These are phyloP conservation scores for Andrena praecox DNA, from an alignment of 2,888 invertebrate genomes.

Conservation along the genomic window DNA sequence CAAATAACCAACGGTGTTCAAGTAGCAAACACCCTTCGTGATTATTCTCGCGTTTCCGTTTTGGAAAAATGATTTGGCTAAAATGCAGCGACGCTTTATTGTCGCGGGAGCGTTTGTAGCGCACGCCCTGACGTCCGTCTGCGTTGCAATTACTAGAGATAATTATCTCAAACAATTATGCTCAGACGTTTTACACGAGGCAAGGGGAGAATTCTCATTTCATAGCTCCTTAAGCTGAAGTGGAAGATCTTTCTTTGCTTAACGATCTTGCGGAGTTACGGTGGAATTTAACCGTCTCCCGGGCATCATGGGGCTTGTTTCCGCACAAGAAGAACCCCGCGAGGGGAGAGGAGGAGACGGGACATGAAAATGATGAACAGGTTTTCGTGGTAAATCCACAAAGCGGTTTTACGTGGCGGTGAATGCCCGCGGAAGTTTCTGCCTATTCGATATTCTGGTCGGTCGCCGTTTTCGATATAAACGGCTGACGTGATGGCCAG, in stretches of 20 bases:
- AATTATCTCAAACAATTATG: constrained; percentile 65
- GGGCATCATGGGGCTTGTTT: constrained; percentile 19
- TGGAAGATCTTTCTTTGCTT: constrained; percentile 42
- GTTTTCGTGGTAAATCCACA: constrained; percentile 36
- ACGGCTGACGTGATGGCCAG: constrained; percentile 11
- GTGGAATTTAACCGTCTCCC: constrained; percentile 42
- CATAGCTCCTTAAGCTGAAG: constrained; percentile 52
- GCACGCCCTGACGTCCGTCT: constrained; percentile 19
- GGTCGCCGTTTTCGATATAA: constrained; percentile 16
- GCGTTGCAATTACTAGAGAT: constrained; percentile 47
- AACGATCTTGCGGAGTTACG: constrained; percentile 44
- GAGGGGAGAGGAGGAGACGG: constrained; percentile 12
- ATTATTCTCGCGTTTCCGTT: not conserved
- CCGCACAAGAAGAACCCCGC: constrained; percentile 10
- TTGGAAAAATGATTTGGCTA: constrained; percentile 35
- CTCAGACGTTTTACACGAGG: constrained; percentile 45
- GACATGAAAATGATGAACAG: constrained; percentile 48
- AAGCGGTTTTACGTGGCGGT: constrained; percentile 10
- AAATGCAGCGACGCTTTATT: not conserved
- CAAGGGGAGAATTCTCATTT: constrained; percentile 55
- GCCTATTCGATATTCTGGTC: constrained; percentile 26
- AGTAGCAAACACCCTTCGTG: not conserved
- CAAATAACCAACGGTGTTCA: not conserved
- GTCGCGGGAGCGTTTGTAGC: constrained; percentile 1
- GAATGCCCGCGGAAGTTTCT: constrained; percentile 5